Base-by-base conservation (phyloP, 2,888 invertebrate species). In the Diadegma fenestrale region DNA sequence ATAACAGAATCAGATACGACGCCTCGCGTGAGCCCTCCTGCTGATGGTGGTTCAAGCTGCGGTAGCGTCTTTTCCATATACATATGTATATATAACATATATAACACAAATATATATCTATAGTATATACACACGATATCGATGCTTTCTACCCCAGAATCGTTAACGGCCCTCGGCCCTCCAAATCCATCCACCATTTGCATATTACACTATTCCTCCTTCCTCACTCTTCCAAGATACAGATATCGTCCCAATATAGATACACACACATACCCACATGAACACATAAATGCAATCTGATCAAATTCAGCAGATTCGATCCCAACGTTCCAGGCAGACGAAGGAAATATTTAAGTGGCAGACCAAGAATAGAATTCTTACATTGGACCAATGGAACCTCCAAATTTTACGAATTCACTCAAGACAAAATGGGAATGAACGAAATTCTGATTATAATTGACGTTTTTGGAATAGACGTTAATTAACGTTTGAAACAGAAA, bases 1-100 rank as follows among this genome's bases (percentile, higher is more conserved):
- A 90, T 92, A 92, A 92, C 92, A 91, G 91, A 92, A 92, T 92
- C 92, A 92, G 92, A 92, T 92, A 92, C 88, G 91, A 92, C 89
- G 90, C 90, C 89, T 91, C 89, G 91, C 90, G 90, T 91, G 91
- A 88, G 87, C 90, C 90, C 89, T 73, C 91, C 89, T 85, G 88
- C 87, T 88, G 90, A 80, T 86, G 87, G 85, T 87, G 76, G 64
- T 64, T 82, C 81, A 37, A 41, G 69, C 63, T 77, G 75, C 82
- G 79, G 85, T 85, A 82, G 84, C 84, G 69, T 81, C 82, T 80
- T 82, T 75, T 76, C 64, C 43, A 33, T 33, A 33, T 79, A 63
- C 26, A 10, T 37, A 37, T 2, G 33, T 30, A 63, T 45, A 75
- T n/a, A 12, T 58, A n/a, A n/a, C n/a, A 68, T 68, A 78, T 72